Evolutionary conservation across 53 echinoderm and acorn worm genomes (phyloP).

Genomic region (Henricia sp.): DNA sequence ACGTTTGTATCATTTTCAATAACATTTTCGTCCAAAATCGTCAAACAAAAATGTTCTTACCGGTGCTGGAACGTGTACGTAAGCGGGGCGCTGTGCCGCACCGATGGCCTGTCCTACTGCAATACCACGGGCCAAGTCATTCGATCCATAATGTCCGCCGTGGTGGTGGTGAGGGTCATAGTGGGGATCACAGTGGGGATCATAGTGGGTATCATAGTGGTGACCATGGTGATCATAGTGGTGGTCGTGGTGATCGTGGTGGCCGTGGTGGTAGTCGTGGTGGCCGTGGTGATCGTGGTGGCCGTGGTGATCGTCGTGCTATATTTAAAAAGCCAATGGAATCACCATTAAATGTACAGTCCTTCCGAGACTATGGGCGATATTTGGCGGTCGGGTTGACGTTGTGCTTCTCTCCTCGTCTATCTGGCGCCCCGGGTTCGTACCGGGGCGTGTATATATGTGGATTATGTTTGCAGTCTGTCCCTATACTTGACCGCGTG

Average conservation of each 20-base stretch:
- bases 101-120: background rate
- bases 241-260: background rate
- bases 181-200: background rate
- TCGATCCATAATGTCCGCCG: background rate
- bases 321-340: background rate
- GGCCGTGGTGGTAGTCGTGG: background rate
- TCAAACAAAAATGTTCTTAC: background rate
- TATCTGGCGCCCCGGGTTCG: no score
- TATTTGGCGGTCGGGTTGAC: no score
- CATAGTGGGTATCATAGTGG: background rate
- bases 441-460: no score
- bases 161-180: slow-evolving; percentile 1
- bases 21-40: background rate
- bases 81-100: slow-evolving; percentile 1
- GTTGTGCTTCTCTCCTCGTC: no score
- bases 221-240: background rate
- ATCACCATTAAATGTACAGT: no score
- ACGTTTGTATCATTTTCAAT: no score
- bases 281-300: background rate
- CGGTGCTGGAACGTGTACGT: slow-evolving; percentile 5
- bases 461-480: no score
- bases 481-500: no score
- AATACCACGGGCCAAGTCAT: background rate
- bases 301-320: slow-evolving; percentile 6
- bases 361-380: no score